phyloP scores from a whole-genome alignment of 2,797 vertebrate genomes.

The Thripadectes ignobilis region DNA sequence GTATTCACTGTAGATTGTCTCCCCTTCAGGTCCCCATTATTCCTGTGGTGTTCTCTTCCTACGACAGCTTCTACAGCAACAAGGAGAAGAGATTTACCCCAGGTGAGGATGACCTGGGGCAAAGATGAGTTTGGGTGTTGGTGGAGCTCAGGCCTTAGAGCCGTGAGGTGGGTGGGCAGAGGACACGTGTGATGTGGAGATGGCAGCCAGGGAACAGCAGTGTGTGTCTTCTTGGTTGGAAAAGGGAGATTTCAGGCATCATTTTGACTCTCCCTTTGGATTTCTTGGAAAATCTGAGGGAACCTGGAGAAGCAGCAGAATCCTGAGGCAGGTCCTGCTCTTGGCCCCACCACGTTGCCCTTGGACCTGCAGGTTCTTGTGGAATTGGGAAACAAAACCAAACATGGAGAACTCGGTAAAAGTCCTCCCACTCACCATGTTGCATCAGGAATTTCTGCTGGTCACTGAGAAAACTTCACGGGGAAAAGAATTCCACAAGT shows the following conservation, averaged over 20 bases:
- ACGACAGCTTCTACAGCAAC: slow-evolving; percentile 25
- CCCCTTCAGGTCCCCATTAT: slow-evolving; percentile 46
- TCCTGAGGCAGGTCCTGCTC: background rate
- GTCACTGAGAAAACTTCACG: background rate
- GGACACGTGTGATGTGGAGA: rapidly evolving
- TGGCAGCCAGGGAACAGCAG: background rate
- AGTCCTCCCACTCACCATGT: background rate
- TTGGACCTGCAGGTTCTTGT: background rate
- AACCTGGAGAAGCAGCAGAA: background rate
- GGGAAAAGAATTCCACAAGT: background rate
- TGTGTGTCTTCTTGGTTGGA: background rate
- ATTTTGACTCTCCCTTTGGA: background rate
- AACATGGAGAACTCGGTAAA: background rate
- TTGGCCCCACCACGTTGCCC: background rate
- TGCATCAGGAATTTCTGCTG: background rate
- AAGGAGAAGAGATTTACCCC: slow-evolving; percentile 42
- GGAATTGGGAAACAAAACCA: background rate
- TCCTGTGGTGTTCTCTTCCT: slow-evolving; percentile 62
- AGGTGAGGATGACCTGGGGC: slow-evolving; percentile 22
- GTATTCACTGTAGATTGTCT: background rate
- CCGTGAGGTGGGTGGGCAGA: background rate
- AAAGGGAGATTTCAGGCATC: background rate
- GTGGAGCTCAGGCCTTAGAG: background rate
- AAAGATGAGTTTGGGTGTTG: background rate
- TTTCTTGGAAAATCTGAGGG: background rate